Conservation (phyloP, 2,797 vertebrate genomes). For the Triplophysa yarkandensis region DNA sequence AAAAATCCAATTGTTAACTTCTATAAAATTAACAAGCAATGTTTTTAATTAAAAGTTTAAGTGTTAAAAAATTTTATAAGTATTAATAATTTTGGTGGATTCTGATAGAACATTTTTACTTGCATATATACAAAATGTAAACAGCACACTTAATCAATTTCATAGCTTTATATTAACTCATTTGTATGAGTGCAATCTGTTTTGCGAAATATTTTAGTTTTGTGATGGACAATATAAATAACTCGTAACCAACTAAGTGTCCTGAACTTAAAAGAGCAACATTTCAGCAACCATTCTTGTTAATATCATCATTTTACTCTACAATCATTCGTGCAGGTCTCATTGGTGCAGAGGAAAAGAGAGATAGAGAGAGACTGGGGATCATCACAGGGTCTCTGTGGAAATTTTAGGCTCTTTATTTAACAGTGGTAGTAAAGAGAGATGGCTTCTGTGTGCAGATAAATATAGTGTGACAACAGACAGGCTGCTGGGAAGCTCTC, state of each 20-base stretch:
- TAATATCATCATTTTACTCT: not conserved
- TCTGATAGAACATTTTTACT: no score
- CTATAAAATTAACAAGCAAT: no score
- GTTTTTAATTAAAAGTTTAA: no score
- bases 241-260: not conserved
- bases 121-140: no score
- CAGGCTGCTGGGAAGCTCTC: conserved; percentile 43
- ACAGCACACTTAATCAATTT: no score
- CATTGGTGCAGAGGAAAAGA: not conserved
- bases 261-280: not conserved
- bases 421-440: conserved; percentile 57
- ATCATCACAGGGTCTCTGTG: conserved; percentile 36
- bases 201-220: no score
- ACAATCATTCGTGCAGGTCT: not conserved
- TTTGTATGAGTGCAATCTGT: no score
- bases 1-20: no score
- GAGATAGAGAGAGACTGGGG: conserved; percentile 12
- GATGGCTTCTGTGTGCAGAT: conserved; percentile 49
- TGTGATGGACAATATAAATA: not conserved
- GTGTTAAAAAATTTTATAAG: no score
- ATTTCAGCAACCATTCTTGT: not conserved
- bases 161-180: no score
- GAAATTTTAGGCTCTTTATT: conserved; percentile 49
- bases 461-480: conserved; percentile 55
- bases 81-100: no score